A percentile compares a stretch with the other conserved stretches of the same genome.
These are phyloP conservation scores for Burhinus oedicnemus DNA, from an alignment of 2,113 vertebrate genomes.

Conservation along the genomic window DNA sequence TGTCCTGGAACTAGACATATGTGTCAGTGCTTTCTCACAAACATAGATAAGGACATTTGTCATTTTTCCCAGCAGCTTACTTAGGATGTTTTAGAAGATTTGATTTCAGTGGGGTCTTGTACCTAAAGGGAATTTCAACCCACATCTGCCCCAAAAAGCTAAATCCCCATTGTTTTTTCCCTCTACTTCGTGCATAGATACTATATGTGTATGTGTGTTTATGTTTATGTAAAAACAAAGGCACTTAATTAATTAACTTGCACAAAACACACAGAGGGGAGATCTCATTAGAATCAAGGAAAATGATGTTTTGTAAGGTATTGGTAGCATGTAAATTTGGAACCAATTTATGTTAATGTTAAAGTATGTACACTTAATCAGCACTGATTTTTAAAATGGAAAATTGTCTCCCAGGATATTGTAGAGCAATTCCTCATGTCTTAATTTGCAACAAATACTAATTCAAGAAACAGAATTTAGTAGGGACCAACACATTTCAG, in stretches of 20 bases:
- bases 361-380: neutral
- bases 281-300: neutral
- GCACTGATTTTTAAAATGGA: slow-evolving; percentile 9
- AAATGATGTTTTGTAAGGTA: neutral
- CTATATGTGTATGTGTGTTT: neutral
- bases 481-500: neutral
- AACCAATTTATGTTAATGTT: neutral
- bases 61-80: neutral
- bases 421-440: neutral
- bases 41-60: neutral
- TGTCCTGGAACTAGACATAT: neutral
- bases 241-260: neutral
- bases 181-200: neutral
- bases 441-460: neutral
- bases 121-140: neutral
- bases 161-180: neutral
- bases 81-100: neutral
- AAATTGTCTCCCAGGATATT: neutral
- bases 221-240: neutral
- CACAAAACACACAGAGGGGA: neutral
- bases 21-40: neutral
- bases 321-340: neutral
- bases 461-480: neutral
- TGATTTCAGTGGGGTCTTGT: neutral
- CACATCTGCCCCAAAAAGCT: neutral